These are phyloP conservation scores for Mimas tiliae DNA, from an alignment of 2,888 invertebrate species.

Conservation along the genomic window DNA sequence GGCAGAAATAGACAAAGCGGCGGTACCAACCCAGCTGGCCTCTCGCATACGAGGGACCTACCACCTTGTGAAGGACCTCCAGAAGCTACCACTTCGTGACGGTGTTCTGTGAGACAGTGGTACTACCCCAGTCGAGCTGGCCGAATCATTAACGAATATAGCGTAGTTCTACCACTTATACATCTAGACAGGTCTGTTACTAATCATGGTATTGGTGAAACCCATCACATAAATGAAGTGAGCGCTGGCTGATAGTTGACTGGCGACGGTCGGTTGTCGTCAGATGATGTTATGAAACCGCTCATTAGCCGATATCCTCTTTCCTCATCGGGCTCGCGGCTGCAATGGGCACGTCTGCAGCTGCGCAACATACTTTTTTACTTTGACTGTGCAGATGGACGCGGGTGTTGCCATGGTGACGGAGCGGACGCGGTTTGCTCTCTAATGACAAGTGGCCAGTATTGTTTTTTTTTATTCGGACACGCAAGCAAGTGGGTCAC, in stretches of 20 bases:
- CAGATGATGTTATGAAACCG: conserved; percentile 23
- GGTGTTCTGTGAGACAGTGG: background rate
- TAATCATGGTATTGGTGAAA: background rate
- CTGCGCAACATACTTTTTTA: conserved; percentile 50
- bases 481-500: too few species aligned
- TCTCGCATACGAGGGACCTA: too few species aligned
- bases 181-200: too few species aligned
- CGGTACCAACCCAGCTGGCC: too few species aligned
- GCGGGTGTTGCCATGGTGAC: background rate
- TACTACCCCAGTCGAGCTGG: too few species aligned
- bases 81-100: too few species aligned
- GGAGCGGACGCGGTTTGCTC: background rate
- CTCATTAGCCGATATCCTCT: conserved; percentile 28
- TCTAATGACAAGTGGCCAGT: background rate
- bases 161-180: too few species aligned
- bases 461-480: background rate
- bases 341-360: conserved; percentile 39
- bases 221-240: background rate
- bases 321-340: conserved; percentile 30
- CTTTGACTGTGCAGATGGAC: conserved; percentile 46
- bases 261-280: background rate
- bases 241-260: background rate
- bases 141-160: too few species aligned
- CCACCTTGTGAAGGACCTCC: too few species aligned
- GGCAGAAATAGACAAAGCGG: too few species aligned